Percentiles rank a stretch among this genome's conserved stretches.
Evolutionary conservation across 2,888 invertebrate species (phyloP).

Genomic region (Dioctria linearis): DNA sequence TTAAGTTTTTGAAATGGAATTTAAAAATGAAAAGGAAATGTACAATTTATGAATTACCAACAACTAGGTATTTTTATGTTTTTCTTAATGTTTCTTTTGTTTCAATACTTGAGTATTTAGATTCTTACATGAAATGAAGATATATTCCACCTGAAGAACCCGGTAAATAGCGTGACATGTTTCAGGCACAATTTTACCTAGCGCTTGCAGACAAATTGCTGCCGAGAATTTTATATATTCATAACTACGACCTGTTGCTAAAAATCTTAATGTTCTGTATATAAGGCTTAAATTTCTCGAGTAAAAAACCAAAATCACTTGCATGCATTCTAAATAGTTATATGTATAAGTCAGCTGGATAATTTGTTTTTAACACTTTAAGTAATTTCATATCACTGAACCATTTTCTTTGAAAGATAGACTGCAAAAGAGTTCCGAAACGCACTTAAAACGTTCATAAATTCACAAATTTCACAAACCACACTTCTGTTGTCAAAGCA

Average conservation of each 20-base stretch:
- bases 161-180: background rate
- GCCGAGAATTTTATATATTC: constrained; percentile 33
- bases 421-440: no score
- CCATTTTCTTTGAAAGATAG: no score
- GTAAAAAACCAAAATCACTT: constrained; percentile 7
- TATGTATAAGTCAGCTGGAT: constrained; percentile 18
- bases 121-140: background rate
- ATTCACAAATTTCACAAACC: no score
- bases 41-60: no score
- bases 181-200: constrained; percentile 31
- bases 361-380: constrained; percentile 29
- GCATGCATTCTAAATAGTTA: constrained; percentile 36
- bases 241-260: no score
- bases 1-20: background rate
- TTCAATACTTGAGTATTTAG: constrained; percentile 1
- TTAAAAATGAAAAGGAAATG: background rate
- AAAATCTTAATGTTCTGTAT: constrained; percentile 47
- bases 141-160: constrained; percentile 13
- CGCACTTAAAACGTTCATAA: no score
- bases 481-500: no score
- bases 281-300: constrained; percentile 19
- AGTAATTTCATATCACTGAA: no score
- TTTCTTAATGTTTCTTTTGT: background rate
- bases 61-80: no score
- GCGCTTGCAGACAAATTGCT: constrained; percentile 25